A percentile compares a stretch with the other conserved stretches of the same genome.
phyloP scores from a whole-genome alignment of 2,113 vertebrate species.

The Sturnira hondurensis region DNA sequence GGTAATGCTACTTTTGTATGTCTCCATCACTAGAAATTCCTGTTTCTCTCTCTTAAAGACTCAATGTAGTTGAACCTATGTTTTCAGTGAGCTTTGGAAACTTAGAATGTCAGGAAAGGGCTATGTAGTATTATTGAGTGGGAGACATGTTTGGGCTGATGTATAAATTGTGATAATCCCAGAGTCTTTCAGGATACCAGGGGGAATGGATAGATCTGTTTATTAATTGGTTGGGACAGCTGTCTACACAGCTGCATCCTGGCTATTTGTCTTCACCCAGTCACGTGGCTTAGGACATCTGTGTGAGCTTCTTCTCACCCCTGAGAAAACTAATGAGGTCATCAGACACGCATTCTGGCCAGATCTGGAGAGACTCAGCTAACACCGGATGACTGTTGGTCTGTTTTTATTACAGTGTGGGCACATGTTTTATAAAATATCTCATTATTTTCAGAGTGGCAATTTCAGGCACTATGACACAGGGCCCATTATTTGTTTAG shows the following conservation, averaged over 20 bases:
- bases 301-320: conserved; percentile 56
- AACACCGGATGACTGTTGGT: conserved; percentile 58
- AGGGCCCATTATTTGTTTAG: conserved; percentile 71
- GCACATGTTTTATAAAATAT: conserved; percentile 72
- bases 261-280: conserved; percentile 61
- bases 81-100: conserved; percentile 38
- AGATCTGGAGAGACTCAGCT: conserved; percentile 53
- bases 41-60: background rate
- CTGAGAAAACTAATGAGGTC: conserved; percentile 74
- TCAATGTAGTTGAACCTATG: background rate
- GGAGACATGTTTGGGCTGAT: conserved; percentile 25
- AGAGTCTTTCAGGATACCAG: conserved; percentile 28
- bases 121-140: conserved; percentile 17
- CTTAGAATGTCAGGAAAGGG: background rate
- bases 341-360: conserved; percentile 32
- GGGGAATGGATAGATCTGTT: conserved; percentile 67
- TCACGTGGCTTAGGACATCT: conserved; percentile 74
- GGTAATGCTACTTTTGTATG: background rate
- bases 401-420: conserved; percentile 69
- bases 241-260: conserved; percentile 66
- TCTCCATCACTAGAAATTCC: background rate
- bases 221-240: conserved; percentile 70
- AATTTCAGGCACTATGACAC: conserved; percentile 59
- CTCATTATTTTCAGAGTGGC: conserved; percentile 74
- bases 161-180: conserved; percentile 59